Evolutionary conservation across 1,140 invertebrate species (phyloP).

Genomic region (Drosophila pachea): DNA sequence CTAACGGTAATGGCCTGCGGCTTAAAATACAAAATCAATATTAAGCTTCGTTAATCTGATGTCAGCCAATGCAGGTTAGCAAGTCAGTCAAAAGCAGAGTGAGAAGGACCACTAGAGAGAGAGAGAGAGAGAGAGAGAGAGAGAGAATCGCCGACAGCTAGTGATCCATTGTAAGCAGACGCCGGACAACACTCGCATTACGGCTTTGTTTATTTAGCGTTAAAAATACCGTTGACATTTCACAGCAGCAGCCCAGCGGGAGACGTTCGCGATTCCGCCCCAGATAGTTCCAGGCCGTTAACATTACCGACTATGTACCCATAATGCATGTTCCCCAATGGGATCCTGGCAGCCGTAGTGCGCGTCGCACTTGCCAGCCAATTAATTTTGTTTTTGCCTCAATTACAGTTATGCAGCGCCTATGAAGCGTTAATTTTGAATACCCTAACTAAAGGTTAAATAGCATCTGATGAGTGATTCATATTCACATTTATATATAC

Average conservation of each 20-base stretch:
- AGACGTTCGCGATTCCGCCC: conserved; percentile 20
- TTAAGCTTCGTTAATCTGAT: conserved; percentile 41
- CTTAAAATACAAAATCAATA: conserved; percentile 61
- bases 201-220: conserved; percentile 45
- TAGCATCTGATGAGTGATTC: not conserved
- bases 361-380: conserved; percentile 63
- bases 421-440: conserved; percentile 57
- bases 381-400: conserved; percentile 67
- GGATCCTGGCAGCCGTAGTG: conserved; percentile 19
- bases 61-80: conserved; percentile 2
- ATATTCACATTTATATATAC: not conserved
- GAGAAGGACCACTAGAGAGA: not conserved
- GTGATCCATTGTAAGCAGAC: not conserved
- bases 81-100: not conserved
- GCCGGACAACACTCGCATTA: conserved; percentile 15
- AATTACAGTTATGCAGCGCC: conserved; percentile 58
- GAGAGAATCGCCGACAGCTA: not conserved
- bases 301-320: conserved; percentile 18
- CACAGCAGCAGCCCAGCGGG: conserved; percentile 19
- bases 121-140: not conserved
- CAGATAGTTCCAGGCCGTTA: conserved; percentile 34
- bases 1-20: conserved; percentile 11
- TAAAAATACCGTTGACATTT: conserved; percentile 75
- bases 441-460: conserved; percentile 25
- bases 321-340: conserved; percentile 12